Evolutionary conservation across 1,140 invertebrate genomes (phyloP), one percentile per base, ranked within the genome.

Genomic region (Tetragnatha versicolor): DNA sequence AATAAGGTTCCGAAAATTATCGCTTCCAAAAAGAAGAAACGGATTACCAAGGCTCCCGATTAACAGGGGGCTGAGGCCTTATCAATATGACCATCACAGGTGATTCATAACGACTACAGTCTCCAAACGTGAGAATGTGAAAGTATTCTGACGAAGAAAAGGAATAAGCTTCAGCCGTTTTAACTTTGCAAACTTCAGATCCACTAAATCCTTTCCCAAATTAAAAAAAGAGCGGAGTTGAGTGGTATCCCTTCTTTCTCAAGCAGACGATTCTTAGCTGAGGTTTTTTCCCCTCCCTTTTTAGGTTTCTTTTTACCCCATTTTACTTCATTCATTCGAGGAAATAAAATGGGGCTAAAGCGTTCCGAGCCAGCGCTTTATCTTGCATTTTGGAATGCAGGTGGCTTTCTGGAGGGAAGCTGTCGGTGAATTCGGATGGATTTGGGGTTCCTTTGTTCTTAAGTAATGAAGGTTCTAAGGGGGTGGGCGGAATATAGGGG

Each of bases 301-400:
- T 29, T 29, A 58, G 27, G 10, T n/a, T 42, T 63, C n/a, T 61
- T 63, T 63, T n/a, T 45, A n/a, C 12, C 22, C 37, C 3, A 10
- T 63, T 39, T 42, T 39, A 10, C 27, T 66, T 49, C 14, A 68
- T 68, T 39, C 58, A 58, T 55, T 47, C 17, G 9, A 31, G 42
- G 29, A 35, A 49, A 61, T 63, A 63, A 49, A 75, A 63, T 49
- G 55, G 42, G 45, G 39, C 72, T 63, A 75, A 75, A 75, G 33
- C 42, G 72, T 75, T 75, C 72, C 72, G 63, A 31, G 14, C 22
- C 55, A 75, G 63, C 47, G 42, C 39, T 31, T 68, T 75, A 75
- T 75, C 72, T 75, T n/a, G 25, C 51, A 27, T 58, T 73, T 73
- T 73, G 45, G 69, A 73, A 60, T 60, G 37, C 53, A 31, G 29